phyloP scores from a whole-genome alignment of 2,797 vertebrate genomes.

The Smutsia gigantea region DNA sequence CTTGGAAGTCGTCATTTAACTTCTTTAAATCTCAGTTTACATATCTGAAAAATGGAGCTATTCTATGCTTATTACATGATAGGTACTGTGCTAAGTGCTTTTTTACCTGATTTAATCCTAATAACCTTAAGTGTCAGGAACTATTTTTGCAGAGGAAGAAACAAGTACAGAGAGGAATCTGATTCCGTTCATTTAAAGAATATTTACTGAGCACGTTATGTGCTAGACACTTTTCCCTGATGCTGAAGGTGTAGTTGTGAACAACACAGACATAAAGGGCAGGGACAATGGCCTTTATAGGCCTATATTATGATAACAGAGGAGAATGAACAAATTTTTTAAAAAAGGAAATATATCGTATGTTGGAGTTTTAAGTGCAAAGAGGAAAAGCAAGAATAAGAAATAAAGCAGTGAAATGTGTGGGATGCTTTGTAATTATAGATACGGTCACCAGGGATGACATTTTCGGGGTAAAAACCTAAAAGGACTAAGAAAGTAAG shows the following conservation, averaged over 20 bases:
- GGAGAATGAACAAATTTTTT: background rate
- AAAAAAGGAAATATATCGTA: background rate
- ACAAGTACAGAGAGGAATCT: background rate
- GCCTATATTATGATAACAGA: background rate
- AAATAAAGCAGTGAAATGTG: background rate
- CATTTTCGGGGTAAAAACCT: background rate
- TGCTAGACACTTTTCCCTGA: background rate
- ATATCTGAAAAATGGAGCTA: background rate
- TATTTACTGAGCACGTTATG: no score
- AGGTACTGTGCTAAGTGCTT: background rate
- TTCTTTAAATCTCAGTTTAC: background rate
- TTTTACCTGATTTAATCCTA: background rate
- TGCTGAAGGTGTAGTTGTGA: background rate
- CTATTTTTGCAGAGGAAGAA: background rate
- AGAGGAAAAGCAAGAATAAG: background rate
- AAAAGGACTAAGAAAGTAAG: background rate
- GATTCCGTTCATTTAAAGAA: background rate
- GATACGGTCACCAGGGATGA: background rate
- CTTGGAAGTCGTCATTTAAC: background rate
- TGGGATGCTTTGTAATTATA: background rate
- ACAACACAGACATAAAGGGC: background rate
- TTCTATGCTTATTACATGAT: background rate
- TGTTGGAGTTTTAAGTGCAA: background rate
- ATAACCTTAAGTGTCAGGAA: background rate
- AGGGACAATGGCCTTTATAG: no score